Conservation (phyloP, 2,888 invertebrate species). For the Axea sp. region DNA sequence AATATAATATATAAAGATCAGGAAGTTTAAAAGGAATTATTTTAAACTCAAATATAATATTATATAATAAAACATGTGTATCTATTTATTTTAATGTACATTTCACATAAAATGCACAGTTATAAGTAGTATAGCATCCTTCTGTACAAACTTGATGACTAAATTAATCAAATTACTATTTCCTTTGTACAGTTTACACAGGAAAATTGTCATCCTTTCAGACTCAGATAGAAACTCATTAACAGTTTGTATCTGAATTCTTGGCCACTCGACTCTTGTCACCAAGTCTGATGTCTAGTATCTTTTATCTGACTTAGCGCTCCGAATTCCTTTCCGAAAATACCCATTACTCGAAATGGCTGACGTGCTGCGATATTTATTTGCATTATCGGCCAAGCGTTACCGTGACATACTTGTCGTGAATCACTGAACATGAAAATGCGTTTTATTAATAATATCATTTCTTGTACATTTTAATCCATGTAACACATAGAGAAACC, state of each 20-base stretch:
- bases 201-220: no score
- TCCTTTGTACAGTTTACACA: no score
- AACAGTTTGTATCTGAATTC: conserved; percentile 64
- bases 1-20: no score
- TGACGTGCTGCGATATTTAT: conserved; percentile 48
- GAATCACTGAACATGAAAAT: conserved; percentile 27
- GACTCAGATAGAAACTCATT: conserved; percentile 65
- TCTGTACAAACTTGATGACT: no score
- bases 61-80: no score
- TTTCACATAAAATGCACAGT: no score
- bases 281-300: conserved; percentile 61
- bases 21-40: no score
- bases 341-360: conserved; percentile 59
- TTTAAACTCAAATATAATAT: no score
- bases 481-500: background rate
- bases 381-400: conserved; percentile 48
- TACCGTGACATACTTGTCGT: conserved; percentile 20
- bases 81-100: no score
- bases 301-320: conserved; percentile 52
- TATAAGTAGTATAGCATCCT: no score
- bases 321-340: conserved; percentile 62
- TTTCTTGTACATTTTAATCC: background rate
- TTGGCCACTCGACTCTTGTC: conserved; percentile 63
- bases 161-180: no score
- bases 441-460: conserved; percentile 31